Percentiles rank a stretch among this genome's conserved stretches.
phyloP scores from a whole-genome alignment of 2,797 vertebrate genomes.

The Dendrocincla fuliginosa region DNA sequence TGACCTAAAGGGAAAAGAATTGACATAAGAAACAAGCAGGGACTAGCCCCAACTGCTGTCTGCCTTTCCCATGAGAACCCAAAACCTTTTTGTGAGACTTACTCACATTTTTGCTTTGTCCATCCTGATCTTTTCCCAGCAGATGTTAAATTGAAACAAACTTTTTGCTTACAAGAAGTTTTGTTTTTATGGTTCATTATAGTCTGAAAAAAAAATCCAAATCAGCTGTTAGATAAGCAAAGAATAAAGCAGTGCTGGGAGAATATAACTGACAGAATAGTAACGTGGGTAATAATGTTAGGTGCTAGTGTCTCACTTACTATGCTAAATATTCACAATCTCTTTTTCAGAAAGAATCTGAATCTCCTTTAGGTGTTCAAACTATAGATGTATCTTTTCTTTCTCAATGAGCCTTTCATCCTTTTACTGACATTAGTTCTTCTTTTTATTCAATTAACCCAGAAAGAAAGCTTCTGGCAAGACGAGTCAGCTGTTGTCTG shows the following conservation, averaged over 20 bases:
- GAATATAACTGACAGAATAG: neutral
- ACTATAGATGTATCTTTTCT: slow-evolving; percentile 37
- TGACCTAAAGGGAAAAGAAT: neutral
- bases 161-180: neutral
- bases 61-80: neutral
- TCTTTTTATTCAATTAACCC: slow-evolving; percentile 76
- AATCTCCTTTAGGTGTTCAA: slow-evolving; percentile 32
- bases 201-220: neutral
- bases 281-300: slow-evolving; percentile 21
- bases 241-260: slow-evolving; percentile 11
- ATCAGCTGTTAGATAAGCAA: slow-evolving; percentile 20
- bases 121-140: neutral
- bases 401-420: slow-evolving; percentile 69
- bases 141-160: neutral
- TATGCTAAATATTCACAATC: slow-evolving; percentile 22
- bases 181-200: neutral
- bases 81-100: neutral
- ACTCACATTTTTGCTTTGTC: neutral
- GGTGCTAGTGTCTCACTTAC: slow-evolving; percentile 33
- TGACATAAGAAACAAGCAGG: neutral
- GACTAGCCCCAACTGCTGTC: neutral
- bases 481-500: slow-evolving; percentile 71
- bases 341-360: slow-evolving; percentile 14
- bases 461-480: slow-evolving; percentile 71
- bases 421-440: slow-evolving; percentile 68